Base-by-base conservation (phyloP, 2,113 vertebrate genomes). In the Nyctereutes procyonoides region DNA sequence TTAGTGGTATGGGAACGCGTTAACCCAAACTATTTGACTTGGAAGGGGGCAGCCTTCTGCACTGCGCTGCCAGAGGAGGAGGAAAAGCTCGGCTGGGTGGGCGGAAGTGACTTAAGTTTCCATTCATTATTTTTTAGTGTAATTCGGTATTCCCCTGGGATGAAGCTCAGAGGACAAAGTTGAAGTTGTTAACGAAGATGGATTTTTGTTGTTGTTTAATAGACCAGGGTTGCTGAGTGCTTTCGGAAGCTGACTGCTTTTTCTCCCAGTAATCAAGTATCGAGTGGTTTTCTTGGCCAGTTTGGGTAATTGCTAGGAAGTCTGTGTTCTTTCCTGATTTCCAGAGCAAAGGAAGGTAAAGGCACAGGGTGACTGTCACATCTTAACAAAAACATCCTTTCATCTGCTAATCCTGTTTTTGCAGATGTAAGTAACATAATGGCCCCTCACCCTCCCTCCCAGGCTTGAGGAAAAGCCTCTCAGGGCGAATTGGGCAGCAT, bases 371-470 rank as follows among this genome's bases (percentile, higher is more conserved):
- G 84, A 96, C 92, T 89, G 96, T 98, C 98, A 97, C 92, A 92
- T 98, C 95, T 32, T 13, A 98, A 98, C 96, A 97, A 98, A 97
- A 99, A 98, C 98, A 98, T 98, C 98, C 98, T 98, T 92, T 98
- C 97, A 97, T 97, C 97, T 98, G 97, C 88, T 91, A 96, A 73
- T 69, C n/a, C 94, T 91, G 65, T 95, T 38, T 95, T 88, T 93
- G 81, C 81, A 94, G 63, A 98, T 90, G 86, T 76, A 96, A 74
- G 95, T 79, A 97, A 65, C 58, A 96, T 81, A 93, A 65, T 67
- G 77, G 74, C 96, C 89, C 86, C 88, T 95, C 83, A 90, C 9
- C 30, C 60, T 77, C 53, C 4, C 84, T 86, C 63, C 55, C 60
- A 28, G 53, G 51, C 60, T 48, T 43, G 28, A 81, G 92, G 60